Evolutionary conservation across 1,140 invertebrate genomes (phyloP).

Genomic region (Halictus rubicundus): DNA sequence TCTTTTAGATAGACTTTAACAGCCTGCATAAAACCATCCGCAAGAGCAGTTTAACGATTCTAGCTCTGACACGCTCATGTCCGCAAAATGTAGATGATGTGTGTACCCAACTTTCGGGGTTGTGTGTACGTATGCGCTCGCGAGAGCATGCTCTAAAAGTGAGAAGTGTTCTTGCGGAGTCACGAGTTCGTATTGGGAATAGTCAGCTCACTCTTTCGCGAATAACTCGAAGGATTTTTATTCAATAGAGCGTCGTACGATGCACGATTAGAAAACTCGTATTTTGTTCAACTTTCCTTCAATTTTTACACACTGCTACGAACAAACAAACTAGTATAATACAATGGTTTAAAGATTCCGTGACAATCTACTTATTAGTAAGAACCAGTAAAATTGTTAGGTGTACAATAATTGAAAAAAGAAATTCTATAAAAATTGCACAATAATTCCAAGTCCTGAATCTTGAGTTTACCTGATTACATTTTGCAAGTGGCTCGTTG

Average conservation of each 20-base stretch:
- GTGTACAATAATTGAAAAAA: too few relatives aligned
- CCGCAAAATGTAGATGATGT: background rate
- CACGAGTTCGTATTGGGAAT: background rate
- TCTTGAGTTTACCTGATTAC: too few relatives aligned
- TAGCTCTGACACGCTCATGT: background rate
- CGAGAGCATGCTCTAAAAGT: background rate
- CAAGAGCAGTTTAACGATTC: background rate
- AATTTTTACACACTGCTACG: background rate
- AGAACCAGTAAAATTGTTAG: too few relatives aligned
- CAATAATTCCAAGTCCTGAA: too few relatives aligned
- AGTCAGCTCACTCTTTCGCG: background rate
- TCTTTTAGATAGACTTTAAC: too few relatives aligned
- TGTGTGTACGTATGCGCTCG: background rate
- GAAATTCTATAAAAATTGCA: too few relatives aligned
- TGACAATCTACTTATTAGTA: too few relatives aligned
- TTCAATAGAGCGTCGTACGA: background rate
- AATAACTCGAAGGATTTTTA: background rate
- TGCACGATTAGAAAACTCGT: background rate
- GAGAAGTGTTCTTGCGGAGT: background rate
- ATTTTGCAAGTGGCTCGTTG: too few relatives aligned
- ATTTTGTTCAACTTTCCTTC: background rate
- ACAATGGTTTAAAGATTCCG: too few relatives aligned
- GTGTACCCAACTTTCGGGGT: background rate
- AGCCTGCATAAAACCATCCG: too few relatives aligned
- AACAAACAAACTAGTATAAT: background rate